Percentiles rank a stretch among this genome's conserved stretches.
phyloP scores from a whole-genome alignment of 1,140 invertebrate species.

The Ceratina calcarata region DNA sequence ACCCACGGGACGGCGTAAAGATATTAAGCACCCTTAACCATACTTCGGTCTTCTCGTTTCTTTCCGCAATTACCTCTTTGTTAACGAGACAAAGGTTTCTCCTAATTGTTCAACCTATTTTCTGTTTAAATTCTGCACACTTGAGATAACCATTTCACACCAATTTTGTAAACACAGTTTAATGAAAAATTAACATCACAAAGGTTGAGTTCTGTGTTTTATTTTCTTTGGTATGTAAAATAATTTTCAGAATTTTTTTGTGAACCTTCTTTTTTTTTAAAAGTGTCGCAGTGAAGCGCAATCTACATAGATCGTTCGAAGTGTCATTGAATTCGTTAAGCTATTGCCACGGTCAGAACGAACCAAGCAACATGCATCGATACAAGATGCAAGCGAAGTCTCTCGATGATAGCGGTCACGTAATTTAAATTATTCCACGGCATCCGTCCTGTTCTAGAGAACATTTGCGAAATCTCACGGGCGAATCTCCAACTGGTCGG shows the following conservation, averaged over 20 bases:
- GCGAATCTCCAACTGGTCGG: background rate
- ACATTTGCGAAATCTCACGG: conserved; percentile 45
- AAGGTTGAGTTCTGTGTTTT: no score
- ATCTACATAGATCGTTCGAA: conserved; percentile 47
- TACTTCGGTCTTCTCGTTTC: background rate
- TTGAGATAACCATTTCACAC: no score
- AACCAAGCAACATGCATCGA: background rate
- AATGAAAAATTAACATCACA: no score
- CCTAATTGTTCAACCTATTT: background rate
- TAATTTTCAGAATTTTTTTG: no score
- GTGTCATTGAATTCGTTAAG: conserved; percentile 10
- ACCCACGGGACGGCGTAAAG: conserved; percentile 44
- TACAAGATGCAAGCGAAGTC: conserved; percentile 42
- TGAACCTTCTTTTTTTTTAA: no score
- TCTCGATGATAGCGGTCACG: conserved; percentile 15
- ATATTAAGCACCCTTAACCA: conserved; percentile 46
- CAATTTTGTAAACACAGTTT: no score
- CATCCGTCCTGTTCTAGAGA: conserved; percentile 39
- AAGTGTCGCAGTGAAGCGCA: conserved; percentile 8
- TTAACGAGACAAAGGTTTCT: background rate
- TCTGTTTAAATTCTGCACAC: no score
- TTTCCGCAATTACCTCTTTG: conserved; percentile 12
- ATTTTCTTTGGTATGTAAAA: no score
- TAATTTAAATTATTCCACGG: conserved; percentile 31
- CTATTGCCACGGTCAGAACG: no score